Conservation (phyloP, 2,797 vertebrate genomes). For the Acanthurus leucopareius region DNA sequence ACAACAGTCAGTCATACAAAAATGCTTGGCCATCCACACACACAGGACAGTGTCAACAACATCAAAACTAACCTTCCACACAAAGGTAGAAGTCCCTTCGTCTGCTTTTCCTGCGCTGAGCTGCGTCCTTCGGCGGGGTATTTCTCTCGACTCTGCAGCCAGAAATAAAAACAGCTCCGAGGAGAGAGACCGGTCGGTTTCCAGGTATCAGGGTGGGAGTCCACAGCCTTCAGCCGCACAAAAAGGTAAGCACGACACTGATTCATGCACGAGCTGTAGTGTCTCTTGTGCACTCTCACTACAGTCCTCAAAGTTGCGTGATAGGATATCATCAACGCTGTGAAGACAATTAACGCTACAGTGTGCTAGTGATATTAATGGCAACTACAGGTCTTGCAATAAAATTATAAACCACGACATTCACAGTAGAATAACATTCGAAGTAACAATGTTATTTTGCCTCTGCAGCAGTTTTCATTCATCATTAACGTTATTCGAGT, state of each 20-base stretch:
- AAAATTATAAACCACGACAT: too few relatives aligned
- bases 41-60: conserved; percentile 21
- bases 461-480: too few relatives aligned
- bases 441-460: too few relatives aligned
- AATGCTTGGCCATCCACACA: conserved; percentile 30
- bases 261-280: too few relatives aligned
- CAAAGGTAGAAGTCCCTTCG: background rate
- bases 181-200: conserved; percentile 78
- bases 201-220: conserved; percentile 64
- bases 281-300: too few relatives aligned
- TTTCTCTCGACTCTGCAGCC: conserved; percentile 53
- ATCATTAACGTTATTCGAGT: too few relatives aligned
- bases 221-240: conserved; percentile 81
- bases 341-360: too few relatives aligned
- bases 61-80: conserved; percentile 2
- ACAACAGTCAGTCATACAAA: conserved; percentile 35
- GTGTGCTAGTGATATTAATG: too few relatives aligned
- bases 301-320: too few relatives aligned
- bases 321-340: too few relatives aligned
- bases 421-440: too few relatives aligned
- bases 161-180: conserved; percentile 65
- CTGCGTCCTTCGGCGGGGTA: conserved; percentile 29
- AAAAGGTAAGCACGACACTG: conserved; percentile 85
- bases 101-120: conserved; percentile 1
- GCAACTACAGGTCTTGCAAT: too few relatives aligned